Evolutionary conservation across 35 echinoderm and acorn worm species (phyloP).

Genomic region (Strongylocentrotus purpuratus): DNA sequence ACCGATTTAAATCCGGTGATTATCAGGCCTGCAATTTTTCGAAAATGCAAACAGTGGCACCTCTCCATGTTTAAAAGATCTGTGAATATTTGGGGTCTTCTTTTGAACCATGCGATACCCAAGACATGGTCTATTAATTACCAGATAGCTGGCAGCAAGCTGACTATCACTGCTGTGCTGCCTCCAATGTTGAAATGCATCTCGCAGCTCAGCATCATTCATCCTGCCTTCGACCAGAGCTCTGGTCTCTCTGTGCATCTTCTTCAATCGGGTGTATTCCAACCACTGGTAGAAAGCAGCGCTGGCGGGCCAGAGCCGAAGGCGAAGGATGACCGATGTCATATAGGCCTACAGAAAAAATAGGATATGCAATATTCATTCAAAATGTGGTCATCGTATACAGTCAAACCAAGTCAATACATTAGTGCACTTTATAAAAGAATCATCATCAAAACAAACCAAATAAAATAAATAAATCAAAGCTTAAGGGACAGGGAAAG

Average conservation of each 20-base stretch:
- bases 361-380: neutral
- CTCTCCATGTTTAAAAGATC: too few species aligned
- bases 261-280: conserved; percentile 30
- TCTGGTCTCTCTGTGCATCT: neutral
- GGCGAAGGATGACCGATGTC: conserved; percentile 50
- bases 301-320: conserved; percentile 64
- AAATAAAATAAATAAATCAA: too few species aligned
- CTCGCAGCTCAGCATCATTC: neutral
- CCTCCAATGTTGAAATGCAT: conserved; percentile 27
- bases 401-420: too few species aligned
- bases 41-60: too few species aligned
- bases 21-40: too few species aligned
- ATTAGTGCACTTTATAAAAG: too few species aligned
- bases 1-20: too few species aligned
- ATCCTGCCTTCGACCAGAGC: conserved; percentile 4
- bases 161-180: neutral
- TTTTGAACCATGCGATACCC: too few species aligned
- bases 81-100: too few species aligned
- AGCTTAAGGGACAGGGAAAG: too few species aligned
- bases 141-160: neutral
- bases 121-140: neutral
- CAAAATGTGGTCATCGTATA: too few species aligned
- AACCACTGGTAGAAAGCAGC: conserved; percentile 69
- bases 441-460: too few species aligned
- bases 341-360: conserved; percentile 39